phyloP scores from a whole-genome alignment of 2,113 vertebrate species.

The Paradisaea rubra region DNA sequence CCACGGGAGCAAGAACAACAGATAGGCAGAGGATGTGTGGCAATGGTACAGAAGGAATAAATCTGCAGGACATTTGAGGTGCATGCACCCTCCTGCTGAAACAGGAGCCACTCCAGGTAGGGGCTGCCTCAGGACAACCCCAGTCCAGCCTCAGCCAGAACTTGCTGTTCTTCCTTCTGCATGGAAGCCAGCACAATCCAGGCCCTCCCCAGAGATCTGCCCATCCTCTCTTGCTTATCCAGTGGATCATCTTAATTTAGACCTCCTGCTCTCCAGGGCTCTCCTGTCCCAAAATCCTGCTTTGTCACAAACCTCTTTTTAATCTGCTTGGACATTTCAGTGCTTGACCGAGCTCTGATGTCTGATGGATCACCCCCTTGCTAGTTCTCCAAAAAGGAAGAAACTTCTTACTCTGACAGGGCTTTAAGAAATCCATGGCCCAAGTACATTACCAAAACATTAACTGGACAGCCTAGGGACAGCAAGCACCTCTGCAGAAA shows the following conservation, averaged over 20 bases:
- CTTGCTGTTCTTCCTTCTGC: neutral
- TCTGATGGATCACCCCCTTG: neutral
- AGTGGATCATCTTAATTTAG: neutral
- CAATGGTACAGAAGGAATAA: accelerated
- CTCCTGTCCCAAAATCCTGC: neutral
- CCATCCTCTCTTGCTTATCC: neutral
- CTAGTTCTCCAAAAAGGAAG: neutral
- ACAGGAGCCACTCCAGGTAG: neutral
- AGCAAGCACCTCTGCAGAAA: neutral
- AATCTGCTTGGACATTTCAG: neutral
- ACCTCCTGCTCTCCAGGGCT: neutral
- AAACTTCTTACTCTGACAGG: neutral
- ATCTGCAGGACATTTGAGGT: neutral
- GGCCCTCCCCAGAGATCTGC: neutral
- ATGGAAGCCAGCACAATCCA: neutral
- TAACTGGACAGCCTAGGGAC: neutral
- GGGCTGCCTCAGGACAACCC: neutral
- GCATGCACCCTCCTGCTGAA: neutral
- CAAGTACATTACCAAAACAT: neutral
- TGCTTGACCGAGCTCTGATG: neutral
- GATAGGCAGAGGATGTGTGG: neutral
- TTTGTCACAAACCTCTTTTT: neutral
- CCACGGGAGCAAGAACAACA: accelerated
- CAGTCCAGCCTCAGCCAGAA: neutral
- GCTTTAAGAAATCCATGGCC: neutral